Base-by-base conservation (phyloP, 2,797 vertebrate genomes). In the Sebastes elongatus region DNA sequence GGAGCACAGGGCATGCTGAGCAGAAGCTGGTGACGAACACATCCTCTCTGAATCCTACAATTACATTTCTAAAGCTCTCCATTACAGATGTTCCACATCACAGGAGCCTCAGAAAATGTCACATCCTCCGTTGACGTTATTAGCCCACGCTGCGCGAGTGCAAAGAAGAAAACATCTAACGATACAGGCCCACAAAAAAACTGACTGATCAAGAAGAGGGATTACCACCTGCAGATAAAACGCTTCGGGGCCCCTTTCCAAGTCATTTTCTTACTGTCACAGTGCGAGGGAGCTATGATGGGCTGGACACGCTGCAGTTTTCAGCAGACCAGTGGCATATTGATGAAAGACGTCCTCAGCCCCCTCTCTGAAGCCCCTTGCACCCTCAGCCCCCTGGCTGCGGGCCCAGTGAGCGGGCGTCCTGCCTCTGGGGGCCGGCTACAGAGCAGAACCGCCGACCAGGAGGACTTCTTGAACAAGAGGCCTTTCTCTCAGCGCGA, bases 311-410 rank as follows among this genome's bases (percentile, higher is more conserved):
- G 27, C 68, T 27, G 57, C 53, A 28, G 74, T 86, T 91, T 92
- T 93, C 91, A 93, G 84, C 91, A 92, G 77, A 89, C 84, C 80
- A 42, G 79, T 83, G 92, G 88, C 86, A 87, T 73, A 76, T 76
- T 64, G 93, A 91, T 93, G 92, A 94, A 94, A 95, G 89, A 69
- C 28, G 20, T 87, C 87, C 84, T 93, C 88, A 86, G 88, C 75
- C 83, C 83, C 81, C 80, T 73, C 84, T 89, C 83, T 67, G 74
- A 88, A 86, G 88, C 70, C 75, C 80, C 66, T 65, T 70, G 83
- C 83, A 87, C 90, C 89, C 86, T 74, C 18, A 18, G 76, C 27
- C 23, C 23, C 23, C 88, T 89, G 90, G 87, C 88, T 72, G 70
- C 2, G 68, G 79, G 89, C 84, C 88, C 42, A 86, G 74, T 0